Evolutionary conservation across 2,113 vertebrate species (phyloP).

Genomic region (Tychaedon coryphoeus): DNA sequence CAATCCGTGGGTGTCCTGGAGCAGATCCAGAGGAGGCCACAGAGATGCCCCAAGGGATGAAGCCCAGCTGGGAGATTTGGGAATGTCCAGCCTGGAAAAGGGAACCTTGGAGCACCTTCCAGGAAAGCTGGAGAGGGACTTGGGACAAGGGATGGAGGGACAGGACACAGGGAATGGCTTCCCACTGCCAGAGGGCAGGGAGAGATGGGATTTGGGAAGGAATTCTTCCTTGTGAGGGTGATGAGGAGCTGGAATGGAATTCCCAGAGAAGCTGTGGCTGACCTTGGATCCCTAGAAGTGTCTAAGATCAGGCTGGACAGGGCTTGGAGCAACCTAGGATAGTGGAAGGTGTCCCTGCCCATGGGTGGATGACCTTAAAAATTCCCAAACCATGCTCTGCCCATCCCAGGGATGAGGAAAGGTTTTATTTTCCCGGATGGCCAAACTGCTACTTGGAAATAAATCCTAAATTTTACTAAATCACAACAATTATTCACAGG

Average conservation of each 20-base stretch:
- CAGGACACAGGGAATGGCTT: neutral
- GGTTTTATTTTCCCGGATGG: neutral
- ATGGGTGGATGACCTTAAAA: neutral
- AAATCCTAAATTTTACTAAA: neutral
- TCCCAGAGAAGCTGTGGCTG: neutral
- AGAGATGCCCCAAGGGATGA: neutral
- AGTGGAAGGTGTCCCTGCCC: neutral
- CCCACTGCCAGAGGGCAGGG: too few relatives aligned
- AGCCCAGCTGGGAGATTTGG: neutral
- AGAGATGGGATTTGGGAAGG: neutral
- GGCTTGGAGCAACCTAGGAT: neutral
- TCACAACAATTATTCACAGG: neutral
- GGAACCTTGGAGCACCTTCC: rapidly evolving
- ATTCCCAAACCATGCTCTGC: neutral
- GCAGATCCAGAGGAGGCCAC: rapidly evolving
- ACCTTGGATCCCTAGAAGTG: rapidly evolving
- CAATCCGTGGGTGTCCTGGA: neutral
- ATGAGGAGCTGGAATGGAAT: rapidly evolving
- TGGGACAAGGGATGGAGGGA: neutral
- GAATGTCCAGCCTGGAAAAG: neutral
- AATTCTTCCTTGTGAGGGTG: neutral
- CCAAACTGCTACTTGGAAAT: neutral
- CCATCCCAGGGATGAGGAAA: neutral
- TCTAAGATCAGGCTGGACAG: rapidly evolving
- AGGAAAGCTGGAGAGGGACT: neutral